phyloP scores from a whole-genome alignment of 2,888 invertebrate genomes.

The Mimachlamys varia region DNA sequence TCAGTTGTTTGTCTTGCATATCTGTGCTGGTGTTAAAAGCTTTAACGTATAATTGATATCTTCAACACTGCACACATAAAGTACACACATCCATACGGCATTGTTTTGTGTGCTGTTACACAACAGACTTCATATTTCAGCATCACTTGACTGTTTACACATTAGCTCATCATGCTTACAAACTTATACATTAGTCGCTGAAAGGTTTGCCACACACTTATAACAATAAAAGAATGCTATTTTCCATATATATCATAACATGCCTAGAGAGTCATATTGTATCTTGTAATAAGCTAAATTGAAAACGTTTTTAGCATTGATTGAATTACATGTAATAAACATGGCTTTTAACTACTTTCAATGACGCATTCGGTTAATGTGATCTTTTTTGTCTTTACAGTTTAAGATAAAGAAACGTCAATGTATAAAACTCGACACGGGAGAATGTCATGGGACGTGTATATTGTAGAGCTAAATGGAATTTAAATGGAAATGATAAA shows the following conservation, averaged over 20 bases:
- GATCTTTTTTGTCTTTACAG: not conserved
- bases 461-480: too few relatives aligned
- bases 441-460: too few relatives aligned
- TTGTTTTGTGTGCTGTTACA: not conserved
- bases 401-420: too few relatives aligned
- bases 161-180: not conserved
- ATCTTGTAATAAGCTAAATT: not conserved
- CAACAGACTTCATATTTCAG: not conserved
- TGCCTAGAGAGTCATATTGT: not conserved
- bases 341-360: not conserved
- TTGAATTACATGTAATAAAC: not conserved
- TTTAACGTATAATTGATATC: not conserved
- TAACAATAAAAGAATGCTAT: not conserved
- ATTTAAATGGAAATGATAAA: too few relatives aligned
- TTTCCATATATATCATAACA: not conserved
- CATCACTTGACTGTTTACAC: not conserved
- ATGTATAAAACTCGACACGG: too few relatives aligned
- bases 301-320: not conserved
- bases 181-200: not conserved
- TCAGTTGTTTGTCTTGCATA: not conserved
- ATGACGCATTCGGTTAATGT: not conserved
- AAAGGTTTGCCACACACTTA: not conserved
- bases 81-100: not conserved
- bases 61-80: not conserved
- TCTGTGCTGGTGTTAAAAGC: not conserved